These are phyloP conservation scores for Cynaeus angustus DNA, from an alignment of 2,888 invertebrate genomes.

Conservation along the genomic window DNA sequence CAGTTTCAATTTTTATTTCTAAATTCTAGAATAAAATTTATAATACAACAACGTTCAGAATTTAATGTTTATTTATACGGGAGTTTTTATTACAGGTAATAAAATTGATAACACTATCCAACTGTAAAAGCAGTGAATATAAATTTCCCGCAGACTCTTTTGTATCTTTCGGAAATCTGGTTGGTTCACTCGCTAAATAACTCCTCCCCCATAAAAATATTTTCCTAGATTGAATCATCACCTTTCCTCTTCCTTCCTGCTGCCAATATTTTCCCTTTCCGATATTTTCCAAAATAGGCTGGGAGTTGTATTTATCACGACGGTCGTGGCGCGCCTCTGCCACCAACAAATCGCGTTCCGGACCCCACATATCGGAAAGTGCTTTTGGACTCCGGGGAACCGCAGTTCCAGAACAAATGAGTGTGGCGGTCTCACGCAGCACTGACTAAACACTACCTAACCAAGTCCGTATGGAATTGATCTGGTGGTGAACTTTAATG, in stretches of 20 bases:
- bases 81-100: neutral
- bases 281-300: slow-evolving; percentile 25
- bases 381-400: slow-evolving; percentile 47
- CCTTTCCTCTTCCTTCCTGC: slow-evolving; percentile 14
- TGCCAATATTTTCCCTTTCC: slow-evolving; percentile 25
- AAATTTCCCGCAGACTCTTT: too few relatives aligned
- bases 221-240: slow-evolving; percentile 37
- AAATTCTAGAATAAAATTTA: neutral
- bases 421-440: slow-evolving; percentile 49
- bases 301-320: slow-evolving; percentile 29
- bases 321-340: slow-evolving; percentile 18
- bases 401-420: slow-evolving; percentile 50
- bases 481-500: slow-evolving; percentile 49
- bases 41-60: too few relatives aligned
- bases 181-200: neutral
- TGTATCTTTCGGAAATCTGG: neutral
- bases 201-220: neutral
- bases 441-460: slow-evolving; percentile 52
- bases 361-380: slow-evolving; percentile 45
- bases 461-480: slow-evolving; percentile 43
- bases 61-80: too few relatives aligned
- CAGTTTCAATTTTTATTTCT: neutral
- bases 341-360: slow-evolving; percentile 41
- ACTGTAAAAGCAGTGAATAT: too few relatives aligned
- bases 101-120: neutral